Conservation (phyloP, 1,140 invertebrate species). For the Bombus superbus region DNA sequence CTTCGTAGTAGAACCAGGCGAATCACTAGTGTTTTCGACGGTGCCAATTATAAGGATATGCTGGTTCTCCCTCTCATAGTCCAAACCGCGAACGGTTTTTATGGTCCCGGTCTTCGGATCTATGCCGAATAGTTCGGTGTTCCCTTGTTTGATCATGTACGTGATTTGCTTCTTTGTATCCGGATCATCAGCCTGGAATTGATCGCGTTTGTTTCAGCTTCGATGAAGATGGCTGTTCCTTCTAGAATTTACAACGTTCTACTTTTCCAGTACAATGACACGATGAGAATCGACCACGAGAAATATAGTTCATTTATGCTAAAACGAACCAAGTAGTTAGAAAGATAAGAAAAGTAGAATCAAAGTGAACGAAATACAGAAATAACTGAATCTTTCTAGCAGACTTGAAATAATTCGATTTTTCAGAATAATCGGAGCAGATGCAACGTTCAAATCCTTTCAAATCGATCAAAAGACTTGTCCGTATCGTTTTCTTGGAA, state of each 20-base stretch:
- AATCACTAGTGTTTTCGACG: constrained; percentile 89
- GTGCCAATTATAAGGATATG: constrained; percentile 92
- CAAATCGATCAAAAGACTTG: no score
- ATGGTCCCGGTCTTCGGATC: constrained; percentile 91
- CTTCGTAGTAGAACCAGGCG: constrained; percentile 88
- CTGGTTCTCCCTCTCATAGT: constrained; percentile 89
- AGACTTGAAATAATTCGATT: no score
- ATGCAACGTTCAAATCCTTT: no score
- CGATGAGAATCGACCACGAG: not conserved
- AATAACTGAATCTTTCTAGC: no score
- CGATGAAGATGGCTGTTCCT: no score
- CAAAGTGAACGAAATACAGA: no score
- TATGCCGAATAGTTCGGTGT: constrained; percentile 91
- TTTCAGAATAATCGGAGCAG: no score
- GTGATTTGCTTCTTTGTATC: constrained; percentile 92
- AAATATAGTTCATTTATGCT: not conserved
- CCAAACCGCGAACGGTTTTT: constrained; percentile 88
- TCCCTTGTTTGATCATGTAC: constrained; percentile 92
- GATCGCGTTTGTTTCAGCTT: constrained; percentile 31
- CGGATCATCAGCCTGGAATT: constrained; percentile 87
- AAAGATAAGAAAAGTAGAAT: no score
- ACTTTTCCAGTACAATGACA: not conserved
- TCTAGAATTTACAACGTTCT: no score
- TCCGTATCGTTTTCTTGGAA: not conserved
- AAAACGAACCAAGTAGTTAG: no score